These are phyloP conservation scores for Tetheella fluctuosa DNA, from an alignment of 2,888 invertebrate species.

Conservation along the genomic window DNA sequence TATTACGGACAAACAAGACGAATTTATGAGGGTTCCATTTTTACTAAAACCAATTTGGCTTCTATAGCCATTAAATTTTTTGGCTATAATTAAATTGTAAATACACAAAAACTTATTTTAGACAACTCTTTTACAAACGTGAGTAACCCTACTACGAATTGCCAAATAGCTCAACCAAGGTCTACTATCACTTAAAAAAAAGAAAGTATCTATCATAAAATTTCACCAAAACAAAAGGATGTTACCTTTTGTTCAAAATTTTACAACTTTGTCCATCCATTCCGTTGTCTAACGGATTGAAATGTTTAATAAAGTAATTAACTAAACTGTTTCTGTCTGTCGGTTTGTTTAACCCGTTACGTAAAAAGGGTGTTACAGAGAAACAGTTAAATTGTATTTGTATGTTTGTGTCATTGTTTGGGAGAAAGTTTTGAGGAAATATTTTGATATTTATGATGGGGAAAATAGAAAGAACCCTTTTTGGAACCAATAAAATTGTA, in stretches of 20 bases:
- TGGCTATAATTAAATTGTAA: no score
- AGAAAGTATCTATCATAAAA: not conserved
- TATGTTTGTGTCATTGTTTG: no score
- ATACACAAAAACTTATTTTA: no score
- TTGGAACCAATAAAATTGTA: not conserved
- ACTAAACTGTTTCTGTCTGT: not conserved
- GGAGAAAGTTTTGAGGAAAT: not conserved
- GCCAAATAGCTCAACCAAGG: no score
- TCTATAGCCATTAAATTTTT: no score
- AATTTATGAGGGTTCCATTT: no score
- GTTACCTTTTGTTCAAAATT: not conserved
- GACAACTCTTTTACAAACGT: no score
- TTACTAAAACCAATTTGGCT: no score
- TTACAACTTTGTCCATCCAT: not conserved
- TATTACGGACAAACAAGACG: no score
- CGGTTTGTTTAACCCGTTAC: constrained; percentile 11
- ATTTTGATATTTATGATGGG: not conserved
- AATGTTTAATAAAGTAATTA: constrained; percentile 1
- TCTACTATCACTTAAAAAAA: not conserved
- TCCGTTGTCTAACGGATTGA: not conserved
- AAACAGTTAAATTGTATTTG: constrained; percentile 8
- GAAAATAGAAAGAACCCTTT: not conserved
- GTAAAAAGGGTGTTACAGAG: constrained; percentile 12
- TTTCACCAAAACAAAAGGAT: not conserved
- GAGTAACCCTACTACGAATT: no score